Evolutionary conservation across 2,797 vertebrate species (phyloP).

Genomic region (Peromyscus melanophrys): DNA sequence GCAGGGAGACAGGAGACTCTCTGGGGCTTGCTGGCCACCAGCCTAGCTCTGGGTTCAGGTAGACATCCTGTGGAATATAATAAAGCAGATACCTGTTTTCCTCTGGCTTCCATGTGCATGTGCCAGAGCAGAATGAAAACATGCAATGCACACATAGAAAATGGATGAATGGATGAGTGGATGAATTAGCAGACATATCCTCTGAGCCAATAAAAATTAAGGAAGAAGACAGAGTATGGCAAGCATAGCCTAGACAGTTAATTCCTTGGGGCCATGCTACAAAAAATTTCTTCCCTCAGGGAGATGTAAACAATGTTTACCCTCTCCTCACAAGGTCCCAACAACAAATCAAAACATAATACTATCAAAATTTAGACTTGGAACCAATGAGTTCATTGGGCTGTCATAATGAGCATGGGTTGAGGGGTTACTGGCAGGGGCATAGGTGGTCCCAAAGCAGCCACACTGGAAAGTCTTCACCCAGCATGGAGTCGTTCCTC

Average conservation of each 20-base stretch:
- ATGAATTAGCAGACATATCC: neutral
- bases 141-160: neutral
- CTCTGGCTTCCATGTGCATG: neutral
- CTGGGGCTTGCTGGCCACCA: neutral
- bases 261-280: neutral
- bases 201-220: neutral
- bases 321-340: neutral
- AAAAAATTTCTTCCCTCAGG: neutral
- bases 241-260: neutral
- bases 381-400: neutral
- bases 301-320: neutral
- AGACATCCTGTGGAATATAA: neutral
- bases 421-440: neutral
- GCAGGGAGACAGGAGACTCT: neutral
- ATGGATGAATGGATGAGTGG: neutral
- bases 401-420: neutral
- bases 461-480: neutral
- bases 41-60: neutral
- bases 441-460: neutral
- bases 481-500: no score
- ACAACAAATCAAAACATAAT: neutral
- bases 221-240: neutral
- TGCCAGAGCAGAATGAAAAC: neutral
- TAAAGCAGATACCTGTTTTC: neutral
- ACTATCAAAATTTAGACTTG: rapidly evolving